Conservation (phyloP, 2,888 invertebrate genomes). For the Coenonympha arcania region DNA sequence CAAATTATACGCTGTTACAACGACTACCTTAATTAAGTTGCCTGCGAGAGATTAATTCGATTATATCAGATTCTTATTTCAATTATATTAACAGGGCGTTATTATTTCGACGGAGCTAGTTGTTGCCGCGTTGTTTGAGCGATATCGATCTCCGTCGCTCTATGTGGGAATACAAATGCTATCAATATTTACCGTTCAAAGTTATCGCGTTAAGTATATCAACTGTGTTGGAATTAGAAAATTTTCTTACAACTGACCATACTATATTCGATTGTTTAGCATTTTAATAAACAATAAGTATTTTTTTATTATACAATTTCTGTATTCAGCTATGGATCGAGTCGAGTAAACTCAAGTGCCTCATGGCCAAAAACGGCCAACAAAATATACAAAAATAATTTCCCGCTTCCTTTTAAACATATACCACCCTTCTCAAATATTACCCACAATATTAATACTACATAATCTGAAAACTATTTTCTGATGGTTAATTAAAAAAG, state of each 20-base stretch:
- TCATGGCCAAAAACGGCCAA: too few relatives aligned
- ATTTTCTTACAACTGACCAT: neutral
- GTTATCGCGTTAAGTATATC: conserved; percentile 14
- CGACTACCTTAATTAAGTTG: conserved; percentile 65
- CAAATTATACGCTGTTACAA: conserved; percentile 68
- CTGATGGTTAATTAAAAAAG: too few relatives aligned
- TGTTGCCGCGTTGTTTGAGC: conserved; percentile 36
- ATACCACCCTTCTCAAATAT: too few relatives aligned
- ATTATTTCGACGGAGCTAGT: conserved; percentile 54
- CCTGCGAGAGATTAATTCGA: conserved; percentile 64
- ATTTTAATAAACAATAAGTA: neutral
- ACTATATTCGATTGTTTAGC: neutral
- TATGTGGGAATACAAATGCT: conserved; percentile 11
- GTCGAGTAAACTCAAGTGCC: too few relatives aligned
- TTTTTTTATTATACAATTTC: too few relatives aligned
- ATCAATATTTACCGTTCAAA: conserved; percentile 15
- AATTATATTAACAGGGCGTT: conserved; percentile 59
- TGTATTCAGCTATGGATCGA: too few relatives aligned
- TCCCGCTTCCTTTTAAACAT: too few relatives aligned
- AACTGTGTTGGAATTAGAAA: conserved; percentile 5
- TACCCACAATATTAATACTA: too few relatives aligned
- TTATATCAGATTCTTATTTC: conserved; percentile 67
- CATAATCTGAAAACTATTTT: too few relatives aligned
- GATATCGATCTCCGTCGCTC: conserved; percentile 13
- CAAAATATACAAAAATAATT: too few relatives aligned